A percentile compares a stretch with the other conserved stretches of the same genome.
Conservation (phyloP, 2,797 vertebrate genomes). For the Scarus forsteni region DNA sequence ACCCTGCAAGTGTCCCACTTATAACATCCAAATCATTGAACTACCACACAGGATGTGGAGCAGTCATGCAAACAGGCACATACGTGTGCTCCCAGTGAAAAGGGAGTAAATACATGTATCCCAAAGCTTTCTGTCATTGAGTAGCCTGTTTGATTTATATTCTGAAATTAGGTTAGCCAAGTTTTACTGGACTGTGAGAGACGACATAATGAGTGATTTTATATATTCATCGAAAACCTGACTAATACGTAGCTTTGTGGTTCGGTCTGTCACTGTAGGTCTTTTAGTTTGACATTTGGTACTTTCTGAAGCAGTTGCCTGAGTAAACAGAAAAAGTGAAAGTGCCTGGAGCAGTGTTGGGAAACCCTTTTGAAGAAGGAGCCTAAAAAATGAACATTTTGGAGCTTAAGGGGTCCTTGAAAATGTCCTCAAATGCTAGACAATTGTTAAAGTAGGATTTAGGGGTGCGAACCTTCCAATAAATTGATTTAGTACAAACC, state of each 20-base stretch:
- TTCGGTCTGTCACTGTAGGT: neutral
- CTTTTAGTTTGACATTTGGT: conserved; percentile 11
- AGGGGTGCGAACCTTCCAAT: too few species aligned
- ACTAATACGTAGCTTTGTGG: neutral
- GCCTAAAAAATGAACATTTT: neutral
- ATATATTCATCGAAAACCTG: neutral
- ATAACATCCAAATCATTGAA: conserved; percentile 26
- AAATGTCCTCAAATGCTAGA: too few species aligned
- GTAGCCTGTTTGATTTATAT: neutral
- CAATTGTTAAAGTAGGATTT: too few species aligned
- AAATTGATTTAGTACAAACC: too few species aligned
- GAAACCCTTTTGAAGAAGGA: neutral
- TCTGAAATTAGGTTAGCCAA: conserved; percentile 16
- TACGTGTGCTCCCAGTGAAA: neutral
- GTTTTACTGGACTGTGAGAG: conserved; percentile 19
- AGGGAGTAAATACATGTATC: neutral
- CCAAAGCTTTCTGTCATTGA: neutral
- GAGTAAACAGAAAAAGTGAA: neutral
- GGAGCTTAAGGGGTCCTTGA: neutral
- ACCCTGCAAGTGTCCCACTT: conserved; percentile 50
- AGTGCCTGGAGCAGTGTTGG: conserved; percentile 2
- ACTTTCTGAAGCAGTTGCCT: neutral
- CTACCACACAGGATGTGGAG: conserved; percentile 12
- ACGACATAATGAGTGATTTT: conserved; percentile 4
- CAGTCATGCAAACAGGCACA: conserved; percentile 1